phyloP scores from a whole-genome alignment of 2,888 invertebrate genomes.

The Melanotus villosus region DNA sequence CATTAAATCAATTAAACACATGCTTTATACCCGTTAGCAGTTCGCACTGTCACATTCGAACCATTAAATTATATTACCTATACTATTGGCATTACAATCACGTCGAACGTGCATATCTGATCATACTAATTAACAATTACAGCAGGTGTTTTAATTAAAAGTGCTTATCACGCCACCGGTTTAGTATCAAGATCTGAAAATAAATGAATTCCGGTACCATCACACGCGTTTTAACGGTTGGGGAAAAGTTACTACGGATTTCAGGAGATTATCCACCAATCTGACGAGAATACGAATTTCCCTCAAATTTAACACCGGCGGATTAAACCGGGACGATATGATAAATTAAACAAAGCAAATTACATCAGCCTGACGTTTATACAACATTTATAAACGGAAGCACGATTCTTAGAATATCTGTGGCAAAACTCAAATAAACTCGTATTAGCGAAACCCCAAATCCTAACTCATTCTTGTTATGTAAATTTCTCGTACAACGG shows the following conservation, averaged over 20 bases:
- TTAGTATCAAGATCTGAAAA: slow-evolving; percentile 17
- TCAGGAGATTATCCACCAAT: slow-evolving; percentile 30
- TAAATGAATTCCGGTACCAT: slow-evolving; percentile 22
- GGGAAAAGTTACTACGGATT: slow-evolving; percentile 32
- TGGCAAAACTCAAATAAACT: too few species aligned
- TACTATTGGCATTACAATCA: slow-evolving; percentile 2
- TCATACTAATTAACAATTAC: slow-evolving; percentile 36
- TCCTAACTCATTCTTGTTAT: too few species aligned
- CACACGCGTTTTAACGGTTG: slow-evolving; percentile 31
- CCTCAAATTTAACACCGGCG: slow-evolving; percentile 10
- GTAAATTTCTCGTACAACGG: too few species aligned
- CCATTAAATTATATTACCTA: slow-evolving; percentile 22
- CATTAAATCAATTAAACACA: slow-evolving; percentile 27
- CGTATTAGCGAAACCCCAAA: too few species aligned
- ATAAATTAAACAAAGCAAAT: slow-evolving; percentile 21
- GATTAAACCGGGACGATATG: slow-evolving; percentile 9
- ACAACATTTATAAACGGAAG: background rate
- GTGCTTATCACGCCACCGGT: slow-evolving; percentile 25
- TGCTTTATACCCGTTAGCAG: slow-evolving; percentile 4
- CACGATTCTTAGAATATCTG: background rate
- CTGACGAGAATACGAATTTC: slow-evolving; percentile 32
- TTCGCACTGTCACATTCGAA: slow-evolving; percentile 17
- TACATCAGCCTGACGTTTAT: background rate
- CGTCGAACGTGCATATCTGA: slow-evolving; percentile 12
- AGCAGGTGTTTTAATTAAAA: slow-evolving; percentile 34